Base-by-base conservation (phyloP, 2,113 vertebrate genomes). In the Setophaga coronata region DNA sequence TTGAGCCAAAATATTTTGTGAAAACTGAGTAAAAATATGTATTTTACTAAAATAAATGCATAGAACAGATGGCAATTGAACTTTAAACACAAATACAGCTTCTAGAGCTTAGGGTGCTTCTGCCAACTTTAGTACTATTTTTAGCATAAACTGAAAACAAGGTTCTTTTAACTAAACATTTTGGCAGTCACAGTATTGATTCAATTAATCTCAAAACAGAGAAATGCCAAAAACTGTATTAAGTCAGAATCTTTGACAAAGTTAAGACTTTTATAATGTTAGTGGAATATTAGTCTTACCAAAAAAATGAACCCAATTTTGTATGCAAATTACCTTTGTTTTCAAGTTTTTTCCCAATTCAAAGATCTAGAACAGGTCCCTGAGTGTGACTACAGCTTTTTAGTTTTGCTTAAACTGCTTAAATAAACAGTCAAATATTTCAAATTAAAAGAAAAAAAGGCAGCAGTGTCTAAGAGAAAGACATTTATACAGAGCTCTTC, bases 61-160 rank as follows among this genome's bases (percentile, higher is more conserved):
- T 76, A 89, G 54, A 92, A 67, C 78, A 93, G 92, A 87, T 87
- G 87, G 76, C 88, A 93, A 97, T 71, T 82, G 54, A 96, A 73
- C 33, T 91, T 93, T 91, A 92, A 91, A 89, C 43, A 87, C 67
- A 95, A 93, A 81, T 88, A 81, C 25, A 82, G 48, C 65, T 95
- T 69, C 80, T 76, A 89, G 53, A 62, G 86, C 65, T 70, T 56
- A 91, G 3, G 70, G 21, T 64, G 61, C 69, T 82, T 95, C 85
- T 97, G 95, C 71, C 86, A 97, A 87, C 67, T 80, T 82, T 71
- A 95, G 94, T 40, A 54, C 54, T 97, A 95, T 96, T 97, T 93
- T 96, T 81, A 96, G 64, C 65, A 71, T 62, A 84, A 95, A 88
- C 19, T 85, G 61, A 67, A 93, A 94, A 85, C 51, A 82, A 95